Conservation (phyloP, 2,797 vertebrate genomes). For the Tapirus indicus region DNA sequence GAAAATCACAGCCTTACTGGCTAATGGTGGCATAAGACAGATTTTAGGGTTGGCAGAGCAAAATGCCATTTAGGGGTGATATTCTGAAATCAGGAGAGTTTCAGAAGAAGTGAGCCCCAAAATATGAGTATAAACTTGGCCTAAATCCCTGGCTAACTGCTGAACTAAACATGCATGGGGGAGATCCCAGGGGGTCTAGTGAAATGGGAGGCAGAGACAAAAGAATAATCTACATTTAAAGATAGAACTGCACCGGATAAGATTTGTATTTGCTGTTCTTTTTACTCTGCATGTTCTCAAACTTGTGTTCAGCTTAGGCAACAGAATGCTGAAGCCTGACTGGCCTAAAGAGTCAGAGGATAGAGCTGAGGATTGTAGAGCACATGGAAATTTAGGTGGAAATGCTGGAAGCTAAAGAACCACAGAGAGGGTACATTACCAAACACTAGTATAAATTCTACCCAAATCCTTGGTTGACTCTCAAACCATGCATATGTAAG, state of each 20-base stretch:
- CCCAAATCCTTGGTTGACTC: background rate
- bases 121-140: background rate
- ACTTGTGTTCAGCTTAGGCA: background rate
- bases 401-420: background rate
- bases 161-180: background rate
- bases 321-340: background rate
- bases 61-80: background rate
- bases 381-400: background rate
- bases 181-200: background rate
- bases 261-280: background rate
- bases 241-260: background rate
- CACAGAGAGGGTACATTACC: background rate
- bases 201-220: background rate
- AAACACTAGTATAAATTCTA: background rate
- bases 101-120: background rate
- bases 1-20: background rate
- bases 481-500: background rate
- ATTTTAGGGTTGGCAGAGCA: background rate
- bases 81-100: background rate
- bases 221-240: background rate
- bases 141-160: background rate
- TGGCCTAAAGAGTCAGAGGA: background rate
- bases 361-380: background rate
- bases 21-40: background rate
- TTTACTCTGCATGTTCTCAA: background rate